phyloP scores from a whole-genome alignment of 2,113 vertebrate genomes.

The Gasterosteus nipponicus region DNA sequence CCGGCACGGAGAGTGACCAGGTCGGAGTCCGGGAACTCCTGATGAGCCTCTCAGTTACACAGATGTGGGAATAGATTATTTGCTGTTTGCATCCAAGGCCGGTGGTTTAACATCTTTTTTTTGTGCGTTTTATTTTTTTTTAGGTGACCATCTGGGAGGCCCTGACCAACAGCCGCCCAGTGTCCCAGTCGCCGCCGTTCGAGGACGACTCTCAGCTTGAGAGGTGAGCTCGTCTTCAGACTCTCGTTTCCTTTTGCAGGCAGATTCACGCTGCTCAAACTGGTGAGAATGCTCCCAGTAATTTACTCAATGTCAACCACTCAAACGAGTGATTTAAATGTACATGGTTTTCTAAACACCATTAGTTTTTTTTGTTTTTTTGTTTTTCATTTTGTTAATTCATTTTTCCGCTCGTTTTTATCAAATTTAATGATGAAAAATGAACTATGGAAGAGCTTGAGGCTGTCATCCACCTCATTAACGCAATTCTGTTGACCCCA shows the following conservation, averaged over 20 bases:
- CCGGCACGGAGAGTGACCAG: conserved; percentile 93
- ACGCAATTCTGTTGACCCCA: background rate
- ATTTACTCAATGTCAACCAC: background rate
- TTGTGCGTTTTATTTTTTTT: background rate
- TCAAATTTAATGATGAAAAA: background rate
- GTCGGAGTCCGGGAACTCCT: conserved; percentile 38
- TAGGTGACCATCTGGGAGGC: conserved; percentile 97
- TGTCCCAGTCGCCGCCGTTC: conserved; percentile 80
- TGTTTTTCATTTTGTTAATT: background rate
- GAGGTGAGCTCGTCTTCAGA: conserved; percentile 76
- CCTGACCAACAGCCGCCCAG: conserved; percentile 88
- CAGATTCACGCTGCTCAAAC: background rate
- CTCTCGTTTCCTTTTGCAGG: background rate
- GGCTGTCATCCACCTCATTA: background rate
- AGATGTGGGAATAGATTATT: background rate
- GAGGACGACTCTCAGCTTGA: conserved; percentile 93
- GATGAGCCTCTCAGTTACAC: background rate
- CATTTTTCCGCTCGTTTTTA: background rate
- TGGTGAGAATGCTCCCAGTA: background rate
- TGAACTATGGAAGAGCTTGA: background rate
- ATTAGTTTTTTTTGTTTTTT: background rate
- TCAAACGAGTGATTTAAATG: background rate
- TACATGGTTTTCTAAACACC: background rate
- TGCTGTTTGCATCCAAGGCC: background rate
- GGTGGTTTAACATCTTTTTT: background rate